Evolutionary conservation across 2,113 vertebrate species (phyloP).

Genomic region (Rousettus leschenaultii): DNA sequence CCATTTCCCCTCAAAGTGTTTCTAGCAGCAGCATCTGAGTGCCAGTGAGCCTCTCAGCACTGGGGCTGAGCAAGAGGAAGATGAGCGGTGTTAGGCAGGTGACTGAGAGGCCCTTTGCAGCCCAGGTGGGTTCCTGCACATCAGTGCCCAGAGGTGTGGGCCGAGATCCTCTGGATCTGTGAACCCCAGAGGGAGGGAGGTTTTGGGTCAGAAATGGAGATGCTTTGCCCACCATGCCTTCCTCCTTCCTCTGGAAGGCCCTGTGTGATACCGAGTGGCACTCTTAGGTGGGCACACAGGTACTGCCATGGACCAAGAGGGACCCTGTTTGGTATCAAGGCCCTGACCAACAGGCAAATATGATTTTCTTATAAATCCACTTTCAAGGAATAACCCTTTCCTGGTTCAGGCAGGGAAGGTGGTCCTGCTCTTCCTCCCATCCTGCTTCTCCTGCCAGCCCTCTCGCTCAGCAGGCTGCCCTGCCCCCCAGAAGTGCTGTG

Average conservation of each 20-base stretch:
- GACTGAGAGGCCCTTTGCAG: not conserved
- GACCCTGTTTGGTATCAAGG: not conserved
- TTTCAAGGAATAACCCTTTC: no score
- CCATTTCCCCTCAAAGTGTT: accelerated
- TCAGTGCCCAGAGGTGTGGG: not conserved
- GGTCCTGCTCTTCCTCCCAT: not conserved
- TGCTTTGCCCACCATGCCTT: no score
- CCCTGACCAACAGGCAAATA: not conserved
- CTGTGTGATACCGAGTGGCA: not conserved
- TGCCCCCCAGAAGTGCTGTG: not conserved
- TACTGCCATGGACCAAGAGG: not conserved
- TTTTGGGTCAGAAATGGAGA: not conserved
- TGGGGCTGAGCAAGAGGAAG: not conserved
- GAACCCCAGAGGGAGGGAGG: not conserved
- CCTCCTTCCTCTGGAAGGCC: not conserved
- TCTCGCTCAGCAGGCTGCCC: not conserved
- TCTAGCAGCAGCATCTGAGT: not conserved
- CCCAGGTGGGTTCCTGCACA: not conserved
- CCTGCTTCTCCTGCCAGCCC: not conserved
- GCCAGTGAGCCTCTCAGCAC: not conserved
- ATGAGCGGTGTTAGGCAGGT: not conserved
- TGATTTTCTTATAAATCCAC: not conserved
- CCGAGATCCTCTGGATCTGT: not conserved
- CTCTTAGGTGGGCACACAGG: not conserved
- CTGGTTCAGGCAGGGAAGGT: not conserved